Evolutionary conservation across 2,113 vertebrate species (phyloP).

Genomic region (Alosa alosa): DNA sequence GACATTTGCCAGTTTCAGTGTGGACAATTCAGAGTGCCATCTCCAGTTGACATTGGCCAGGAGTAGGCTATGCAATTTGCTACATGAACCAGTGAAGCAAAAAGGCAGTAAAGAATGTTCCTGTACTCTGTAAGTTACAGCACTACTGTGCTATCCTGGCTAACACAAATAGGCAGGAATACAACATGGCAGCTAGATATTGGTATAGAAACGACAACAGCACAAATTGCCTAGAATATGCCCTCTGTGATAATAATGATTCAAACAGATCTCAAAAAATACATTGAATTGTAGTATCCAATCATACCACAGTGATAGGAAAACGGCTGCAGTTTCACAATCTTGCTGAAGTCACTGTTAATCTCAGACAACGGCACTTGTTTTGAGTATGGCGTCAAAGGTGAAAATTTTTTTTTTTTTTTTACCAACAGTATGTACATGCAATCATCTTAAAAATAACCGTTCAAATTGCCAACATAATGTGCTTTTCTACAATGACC

Average conservation of each 20-base stretch:
- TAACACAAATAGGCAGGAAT: slow-evolving; percentile 1
- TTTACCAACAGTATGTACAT: background rate
- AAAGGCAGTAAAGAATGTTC: background rate
- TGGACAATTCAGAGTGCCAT: background rate
- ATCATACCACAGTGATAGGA: background rate
- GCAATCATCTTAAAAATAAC: background rate
- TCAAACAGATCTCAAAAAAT: background rate
- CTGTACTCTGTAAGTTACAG: background rate
- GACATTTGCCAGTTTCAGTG: slow-evolving; percentile 13
- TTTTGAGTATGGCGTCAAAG: background rate
- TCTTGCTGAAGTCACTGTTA: background rate
- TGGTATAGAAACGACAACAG: background rate
- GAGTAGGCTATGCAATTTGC: background rate
- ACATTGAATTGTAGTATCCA: background rate
- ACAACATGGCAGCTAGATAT: background rate
- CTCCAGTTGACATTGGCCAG: background rate
- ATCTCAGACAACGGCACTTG: background rate
- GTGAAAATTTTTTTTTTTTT: background rate
- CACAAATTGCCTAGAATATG: background rate
- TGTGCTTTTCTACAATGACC: background rate
- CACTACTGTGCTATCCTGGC: background rate
- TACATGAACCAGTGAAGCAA: slow-evolving; percentile 9
- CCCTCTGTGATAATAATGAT: background rate
- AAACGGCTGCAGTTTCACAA: background rate
- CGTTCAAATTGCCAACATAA: background rate